phyloP scores from a whole-genome alignment of 1,140 invertebrate genomes.

The Geopemphigus sp. region DNA sequence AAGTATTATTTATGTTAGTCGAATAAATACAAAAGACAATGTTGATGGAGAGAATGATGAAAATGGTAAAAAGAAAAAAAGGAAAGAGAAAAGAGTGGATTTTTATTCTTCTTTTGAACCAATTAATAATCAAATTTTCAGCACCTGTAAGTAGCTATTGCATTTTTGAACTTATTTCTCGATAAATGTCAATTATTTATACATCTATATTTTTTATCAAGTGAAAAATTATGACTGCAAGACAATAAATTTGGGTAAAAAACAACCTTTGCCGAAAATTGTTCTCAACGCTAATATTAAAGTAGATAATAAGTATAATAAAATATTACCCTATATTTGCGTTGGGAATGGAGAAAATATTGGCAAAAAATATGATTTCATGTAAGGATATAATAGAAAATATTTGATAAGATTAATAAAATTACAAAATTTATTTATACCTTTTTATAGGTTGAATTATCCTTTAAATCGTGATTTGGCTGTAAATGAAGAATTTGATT shows the following conservation, averaged over 20 bases:
- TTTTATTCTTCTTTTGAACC: conserved; percentile 34
- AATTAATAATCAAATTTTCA: background rate
- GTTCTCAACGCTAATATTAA: conserved; percentile 42
- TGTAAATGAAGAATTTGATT: conserved; percentile 44
- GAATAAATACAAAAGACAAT: conserved; percentile 18
- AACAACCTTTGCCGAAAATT: conserved; percentile 4
- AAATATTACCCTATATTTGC: conserved; percentile 30
- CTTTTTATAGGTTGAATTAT: conserved; percentile 7
- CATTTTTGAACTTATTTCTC: background rate
- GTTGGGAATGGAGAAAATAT: conserved; percentile 43
- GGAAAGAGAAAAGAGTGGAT: conserved; percentile 25
- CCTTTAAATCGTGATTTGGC: conserved; percentile 32
- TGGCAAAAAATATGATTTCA: conserved; percentile 43
- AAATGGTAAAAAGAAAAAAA: conserved; percentile 7
- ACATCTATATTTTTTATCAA: background rate
- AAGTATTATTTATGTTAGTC: conserved; percentile 23
- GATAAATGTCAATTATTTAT: background rate
- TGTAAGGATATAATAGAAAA: conserved; percentile 1
- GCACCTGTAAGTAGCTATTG: conserved; percentile 5
- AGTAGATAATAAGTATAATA: conserved; percentile 21
- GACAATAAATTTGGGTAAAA: conserved; percentile 22
- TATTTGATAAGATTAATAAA: background rate
- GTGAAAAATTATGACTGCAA: conserved; percentile 29
- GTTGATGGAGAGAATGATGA: background rate
- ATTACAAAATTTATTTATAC: background rate